Percentiles rank a stretch among this genome's conserved stretches.
phyloP scores from a whole-genome alignment of 2,888 invertebrate species.

The Alentia gelatinosa region DNA sequence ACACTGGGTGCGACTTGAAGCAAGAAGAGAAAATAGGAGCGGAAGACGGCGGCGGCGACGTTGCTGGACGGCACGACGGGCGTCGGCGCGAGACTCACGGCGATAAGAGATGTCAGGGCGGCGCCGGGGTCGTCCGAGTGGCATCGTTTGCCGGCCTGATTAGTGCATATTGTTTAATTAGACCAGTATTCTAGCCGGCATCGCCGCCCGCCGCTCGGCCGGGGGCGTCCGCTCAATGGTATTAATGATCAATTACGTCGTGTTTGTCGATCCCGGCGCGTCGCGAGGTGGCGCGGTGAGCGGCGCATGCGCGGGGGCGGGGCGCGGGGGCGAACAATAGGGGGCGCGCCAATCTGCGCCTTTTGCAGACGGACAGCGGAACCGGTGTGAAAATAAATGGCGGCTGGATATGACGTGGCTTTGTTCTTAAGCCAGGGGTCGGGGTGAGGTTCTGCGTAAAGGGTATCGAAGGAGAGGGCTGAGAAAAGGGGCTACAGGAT shows the following conservation, averaged over 20 bases:
- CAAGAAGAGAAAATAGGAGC: too few relatives aligned
- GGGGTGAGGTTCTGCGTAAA: background rate
- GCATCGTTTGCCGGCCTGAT: conserved; percentile 6
- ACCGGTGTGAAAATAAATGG: conserved; percentile 10
- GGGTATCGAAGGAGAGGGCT: too few relatives aligned
- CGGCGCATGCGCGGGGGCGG: background rate
- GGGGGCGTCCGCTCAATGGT: background rate
- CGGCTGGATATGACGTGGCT: background rate
- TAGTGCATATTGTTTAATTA: conserved; percentile 39
- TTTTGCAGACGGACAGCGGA: background rate
- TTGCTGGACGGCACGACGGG: too few relatives aligned
- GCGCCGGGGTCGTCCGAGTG: background rate
- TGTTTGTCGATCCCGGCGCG: conserved; percentile 9
- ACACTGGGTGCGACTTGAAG: too few relatives aligned
- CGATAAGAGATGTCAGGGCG: too few relatives aligned
- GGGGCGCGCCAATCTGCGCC: background rate
- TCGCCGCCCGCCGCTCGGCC: background rate
- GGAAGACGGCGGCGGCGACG: too few relatives aligned
- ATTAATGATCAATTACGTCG: conserved; percentile 32
- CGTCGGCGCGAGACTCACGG: too few relatives aligned
- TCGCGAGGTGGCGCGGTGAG: background rate
- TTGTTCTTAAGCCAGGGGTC: background rate
- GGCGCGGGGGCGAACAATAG: background rate
- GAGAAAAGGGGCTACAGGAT: too few relatives aligned
- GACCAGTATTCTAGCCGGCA: background rate